Conservation (phyloP, 2,113 vertebrate genomes). For the Gobiocypris rarus region DNA sequence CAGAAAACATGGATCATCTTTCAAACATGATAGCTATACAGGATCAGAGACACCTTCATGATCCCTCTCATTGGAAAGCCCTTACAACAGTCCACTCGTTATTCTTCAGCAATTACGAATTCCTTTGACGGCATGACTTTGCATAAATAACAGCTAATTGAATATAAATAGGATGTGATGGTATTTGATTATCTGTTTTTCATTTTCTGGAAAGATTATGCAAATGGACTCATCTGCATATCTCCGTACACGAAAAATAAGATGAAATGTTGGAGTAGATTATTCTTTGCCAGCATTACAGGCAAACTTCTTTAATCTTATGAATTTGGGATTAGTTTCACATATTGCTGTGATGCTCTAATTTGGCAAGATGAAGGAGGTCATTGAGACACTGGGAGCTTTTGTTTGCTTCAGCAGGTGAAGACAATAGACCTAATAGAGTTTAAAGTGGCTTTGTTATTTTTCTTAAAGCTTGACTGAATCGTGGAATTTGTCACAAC, state of each 20-base stretch:
- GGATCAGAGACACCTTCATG: slow-evolving; percentile 47
- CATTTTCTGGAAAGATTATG: slow-evolving; percentile 80
- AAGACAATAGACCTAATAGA: slow-evolving; percentile 79
- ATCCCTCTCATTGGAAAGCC: slow-evolving; percentile 53
- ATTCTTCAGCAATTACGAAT: slow-evolving; percentile 66
- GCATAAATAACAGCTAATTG: slow-evolving; percentile 76
- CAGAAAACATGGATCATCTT: slow-evolving; percentile 32
- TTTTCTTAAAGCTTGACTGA: slow-evolving; percentile 74
- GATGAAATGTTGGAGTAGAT: slow-evolving; percentile 75
- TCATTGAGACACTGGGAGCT: slow-evolving; percentile 68
- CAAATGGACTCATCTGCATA: slow-evolving; percentile 79
- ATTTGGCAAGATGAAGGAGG: slow-evolving; percentile 67
- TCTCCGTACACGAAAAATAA: slow-evolving; percentile 67
- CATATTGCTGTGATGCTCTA: slow-evolving; percentile 69
- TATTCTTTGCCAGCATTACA: slow-evolving; percentile 69
- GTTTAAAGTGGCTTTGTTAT: slow-evolving; percentile 76
- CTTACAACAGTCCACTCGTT: slow-evolving; percentile 60
- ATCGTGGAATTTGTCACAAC: slow-evolving; percentile 69
- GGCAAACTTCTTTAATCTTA: slow-evolving; percentile 79
- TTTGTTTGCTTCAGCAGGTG: slow-evolving; percentile 74
- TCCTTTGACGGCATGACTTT: slow-evolving; percentile 72
- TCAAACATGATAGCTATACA: slow-evolving; percentile 34
- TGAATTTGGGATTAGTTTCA: slow-evolving; percentile 79
- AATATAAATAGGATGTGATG: slow-evolving; percentile 80
- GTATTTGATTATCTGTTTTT: slow-evolving; percentile 81